Evolutionary conservation across 2,888 invertebrate species (phyloP), one percentile per base, ranked within the genome.

Genomic region (Gonocerus acuteangulatus): DNA sequence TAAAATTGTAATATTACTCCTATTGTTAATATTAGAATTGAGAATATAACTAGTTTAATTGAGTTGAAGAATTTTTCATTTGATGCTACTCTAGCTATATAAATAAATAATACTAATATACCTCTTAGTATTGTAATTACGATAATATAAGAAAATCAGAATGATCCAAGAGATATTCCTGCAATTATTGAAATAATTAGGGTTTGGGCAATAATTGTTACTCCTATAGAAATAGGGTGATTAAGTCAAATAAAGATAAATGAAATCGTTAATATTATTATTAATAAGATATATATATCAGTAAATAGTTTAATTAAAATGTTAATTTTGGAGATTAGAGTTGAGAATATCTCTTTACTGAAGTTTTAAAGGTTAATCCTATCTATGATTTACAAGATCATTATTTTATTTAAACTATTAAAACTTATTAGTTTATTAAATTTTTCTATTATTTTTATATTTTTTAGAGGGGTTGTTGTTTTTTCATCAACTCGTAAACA

Each of bases 301-400:
- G 78, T 77, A 77, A 77, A 74, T 83, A 82, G 80, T 82, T 83
- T 82, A 77, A 68, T 74, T 67, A 74, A 83, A 83, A 83, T 81
- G 77, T 80, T 82, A 82, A 81, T 82, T 82, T 83, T 82, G 81
- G 81, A 79, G 78, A 81, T 82, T 83, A 81, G 79, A 71, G 78
- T 80, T 77, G 22, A 36, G 56, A 9, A 1, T n/a, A 36, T 2
- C 78, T 78, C 78, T 79, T 78, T 76, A 77, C 78, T 81, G 79
- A 79, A 77, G 77, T 78, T 81, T 80, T 79, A 77, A 80, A 79
- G 73, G 74, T 71, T 22, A 42, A 60, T 63, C 63, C 78, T 80
- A 80, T 74, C 76, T 78, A 80, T 82, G 80, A 70, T 80, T 82
- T 83, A 83, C 81, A 82, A 83, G 78, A 82, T 78, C 80, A 81